A percentile compares a stretch with the other conserved stretches of the same genome.
phyloP scores from a whole-genome alignment of 2,113 vertebrate genomes.

The Eonycteris spelaea region DNA sequence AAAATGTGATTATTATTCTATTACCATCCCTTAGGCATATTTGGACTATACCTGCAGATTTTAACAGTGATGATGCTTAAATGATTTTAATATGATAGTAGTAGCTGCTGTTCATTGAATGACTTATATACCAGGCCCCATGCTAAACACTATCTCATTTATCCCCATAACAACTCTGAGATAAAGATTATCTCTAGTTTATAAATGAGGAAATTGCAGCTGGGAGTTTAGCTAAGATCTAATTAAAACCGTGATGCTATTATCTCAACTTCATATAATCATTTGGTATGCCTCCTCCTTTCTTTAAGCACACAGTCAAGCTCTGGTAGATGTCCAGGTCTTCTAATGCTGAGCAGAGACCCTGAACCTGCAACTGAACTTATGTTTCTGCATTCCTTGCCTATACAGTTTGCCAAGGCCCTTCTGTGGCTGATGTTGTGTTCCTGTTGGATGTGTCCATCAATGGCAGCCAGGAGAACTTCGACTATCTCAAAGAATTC shows the following conservation, averaged over 20 bases:
- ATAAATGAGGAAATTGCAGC: not conserved
- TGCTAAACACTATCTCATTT: not conserved
- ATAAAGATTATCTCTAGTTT: not conserved
- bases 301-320: not conserved
- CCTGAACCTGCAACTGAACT: not conserved
- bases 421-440: constrained; percentile 78
- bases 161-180: not conserved
- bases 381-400: not conserved
- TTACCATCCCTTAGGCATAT: not conserved
- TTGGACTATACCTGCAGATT: not conserved
- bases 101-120: not conserved
- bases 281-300: not conserved
- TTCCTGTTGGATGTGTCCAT: constrained; percentile 78
- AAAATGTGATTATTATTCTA: not conserved
- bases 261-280: not conserved
- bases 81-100: not conserved
- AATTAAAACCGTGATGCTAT: not conserved
- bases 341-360: not conserved
- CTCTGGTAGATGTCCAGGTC: accelerated
- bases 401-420: constrained; percentile 65
- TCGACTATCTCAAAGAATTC: constrained; percentile 70
- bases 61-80: not conserved
- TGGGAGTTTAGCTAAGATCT: not conserved
- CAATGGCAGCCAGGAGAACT: constrained; percentile 62
- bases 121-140: not conserved